Base-by-base conservation (phyloP, 2,113 vertebrate species). In the Paralichthys olivaceus region DNA sequence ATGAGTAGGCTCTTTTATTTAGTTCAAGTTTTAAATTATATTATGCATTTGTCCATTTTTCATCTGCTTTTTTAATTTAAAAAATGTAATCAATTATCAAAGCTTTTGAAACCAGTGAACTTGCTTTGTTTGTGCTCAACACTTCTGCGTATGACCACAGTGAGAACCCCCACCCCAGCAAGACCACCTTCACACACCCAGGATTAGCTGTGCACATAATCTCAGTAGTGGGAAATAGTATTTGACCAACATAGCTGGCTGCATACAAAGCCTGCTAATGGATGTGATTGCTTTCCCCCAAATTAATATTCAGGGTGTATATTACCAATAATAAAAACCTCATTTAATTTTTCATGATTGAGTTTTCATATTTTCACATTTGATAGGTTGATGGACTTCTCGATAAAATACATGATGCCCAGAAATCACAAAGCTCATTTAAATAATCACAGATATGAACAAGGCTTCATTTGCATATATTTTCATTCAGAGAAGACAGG, bases 381-480 rank as follows among this genome's bases (percentile, higher is more conserved):
- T 58, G 58, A 70, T 34, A 53, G 19, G 7, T 29, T 71, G 22
- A 65, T 57, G 7, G 76, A 45, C 22, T 29, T 77, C 40, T 59
- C 14, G 54, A 5, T 57, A 37, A 57, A 28, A 26, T 5, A 5
- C n/a, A 7, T 0, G 1, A 43, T 54, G 56, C n/a, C 45, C 45
- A n/a, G 23, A 72, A 69, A 66, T 74, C 22, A 26, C 32, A 55
- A 45, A 55, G 34, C 60, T 77, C 7, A 72, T 82, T 19, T 67
- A 37, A 66, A 67, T 75, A 47, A 58, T 58, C 34, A 73, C 56
- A 49, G 29, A 75, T 55, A 60, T 58, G 49, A 63, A 28, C 23
- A 49, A 53, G 5, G 56, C 61, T 72, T 69, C 2, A 84, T 84
- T 77, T 72, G 54, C 57, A 82, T 65, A 45, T 20, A 67, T 32